Conservation (phyloP, 2,888 invertebrate genomes). For the Microchrysa polita region DNA sequence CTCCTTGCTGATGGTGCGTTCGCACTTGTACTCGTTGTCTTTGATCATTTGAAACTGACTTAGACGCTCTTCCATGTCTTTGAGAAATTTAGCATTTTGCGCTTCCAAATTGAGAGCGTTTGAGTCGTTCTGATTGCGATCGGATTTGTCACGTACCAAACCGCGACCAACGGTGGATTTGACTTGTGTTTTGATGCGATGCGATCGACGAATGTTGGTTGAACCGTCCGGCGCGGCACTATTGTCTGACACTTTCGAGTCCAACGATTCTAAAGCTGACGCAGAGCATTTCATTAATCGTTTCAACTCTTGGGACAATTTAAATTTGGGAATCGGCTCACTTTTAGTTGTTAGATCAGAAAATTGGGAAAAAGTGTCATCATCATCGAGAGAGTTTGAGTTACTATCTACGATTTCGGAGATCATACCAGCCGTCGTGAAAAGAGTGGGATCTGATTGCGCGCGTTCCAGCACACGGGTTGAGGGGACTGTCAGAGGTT, state of each 20-base stretch:
- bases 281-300: slow-evolving; percentile 7
- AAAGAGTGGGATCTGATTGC: not conserved
- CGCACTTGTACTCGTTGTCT: slow-evolving; percentile 87
- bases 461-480: too few relatives aligned
- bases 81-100: slow-evolving; percentile 60
- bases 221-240: slow-evolving; percentile 24
- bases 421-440: slow-evolving; percentile 21
- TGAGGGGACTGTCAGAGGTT: not conserved
- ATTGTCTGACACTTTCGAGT: slow-evolving; percentile 25
- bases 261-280: not conserved
- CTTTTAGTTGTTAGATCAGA: not conserved
- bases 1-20: slow-evolving; percentile 88
- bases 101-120: slow-evolving; percentile 54
- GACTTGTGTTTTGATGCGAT: slow-evolving; percentile 76
- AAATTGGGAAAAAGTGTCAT: slow-evolving; percentile 1
- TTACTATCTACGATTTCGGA: slow-evolving; percentile 7
- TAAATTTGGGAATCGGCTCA: not conserved
- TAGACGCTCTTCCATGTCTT: slow-evolving; percentile 66
- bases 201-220: slow-evolving; percentile 76
- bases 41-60: slow-evolving; percentile 82
- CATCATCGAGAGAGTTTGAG: slow-evolving; percentile 16
- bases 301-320: not conserved
- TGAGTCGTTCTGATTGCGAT: slow-evolving; percentile 52
- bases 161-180: slow-evolving; percentile 76
- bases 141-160: slow-evolving; percentile 68